Base-by-base conservation (phyloP, 2,113 vertebrate species). In the Acanthochromis polyacanthus region DNA sequence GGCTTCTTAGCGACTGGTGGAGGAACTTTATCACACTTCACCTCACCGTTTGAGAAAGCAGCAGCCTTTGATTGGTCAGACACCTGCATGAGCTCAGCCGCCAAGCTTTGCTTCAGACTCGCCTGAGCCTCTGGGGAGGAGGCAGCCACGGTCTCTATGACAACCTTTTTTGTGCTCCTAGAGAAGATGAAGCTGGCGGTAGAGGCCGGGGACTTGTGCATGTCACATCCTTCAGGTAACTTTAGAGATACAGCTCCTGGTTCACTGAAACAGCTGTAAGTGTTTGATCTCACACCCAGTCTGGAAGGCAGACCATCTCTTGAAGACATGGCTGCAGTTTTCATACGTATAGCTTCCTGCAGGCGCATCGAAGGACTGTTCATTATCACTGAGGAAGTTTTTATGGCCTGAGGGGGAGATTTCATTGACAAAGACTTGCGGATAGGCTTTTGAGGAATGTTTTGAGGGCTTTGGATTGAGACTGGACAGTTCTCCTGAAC, bases 111-210 rank as follows among this genome's bases (percentile, higher is more conserved):
- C 85, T 96, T 96, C 65, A 97, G 94, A 80, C 91, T 92, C 0
- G 93, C 93, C 83, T 96, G 96, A 0, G 85, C 86, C 71, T 98
- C 96, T 0, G 95, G 91, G 15, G 94, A 95, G 3, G 94, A 85
- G 0, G 95, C 70, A 0, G 93, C 90, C 0, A 95, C 69, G 0
- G 95, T 94, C 83, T 98, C 96, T 0, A 97, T 92, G 71, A 97
- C 93, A 38, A 96, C 86, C 84, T 95, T 98, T 89, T 94, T 98
- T 71, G 97, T 92, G 87, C 96, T 96, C 85, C 95, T 96, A 58
- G 97, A 95, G 45, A 99, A 99, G 91, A 99, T 98, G 75, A 99
- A 99, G 88, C 97, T 99, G 82, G 98, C 98, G 0, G 95, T 97
- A 12, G 96, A 97, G 51, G 96, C 96, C 1, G 96, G 93, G 0